phyloP scores from a whole-genome alignment of 2,888 invertebrate genomes.

The Hyles lineata region DNA sequence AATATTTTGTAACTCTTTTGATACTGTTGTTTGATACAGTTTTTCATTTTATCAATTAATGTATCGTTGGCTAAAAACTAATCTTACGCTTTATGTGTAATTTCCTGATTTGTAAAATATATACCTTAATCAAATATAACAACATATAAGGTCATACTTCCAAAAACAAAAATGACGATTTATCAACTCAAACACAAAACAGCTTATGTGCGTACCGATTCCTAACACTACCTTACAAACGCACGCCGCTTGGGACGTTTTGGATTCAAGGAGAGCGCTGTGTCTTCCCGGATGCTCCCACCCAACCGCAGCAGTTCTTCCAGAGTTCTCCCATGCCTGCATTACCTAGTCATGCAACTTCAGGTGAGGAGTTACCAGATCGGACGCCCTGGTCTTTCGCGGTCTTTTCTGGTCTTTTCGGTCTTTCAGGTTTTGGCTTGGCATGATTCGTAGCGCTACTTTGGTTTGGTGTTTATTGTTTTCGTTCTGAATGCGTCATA shows the following conservation, averaged over 20 bases:
- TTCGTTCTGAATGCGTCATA: conserved; percentile 11
- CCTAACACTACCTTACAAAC: conserved; percentile 44
- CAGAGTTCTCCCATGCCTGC: conserved; percentile 75
- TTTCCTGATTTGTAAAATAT: too few species aligned
- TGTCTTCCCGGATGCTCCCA: conserved; percentile 80
- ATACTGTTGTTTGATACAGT: too few species aligned
- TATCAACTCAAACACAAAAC: conserved; percentile 35
- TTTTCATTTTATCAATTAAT: too few species aligned
- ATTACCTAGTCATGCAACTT: conserved; percentile 78
- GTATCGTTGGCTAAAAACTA: too few species aligned
- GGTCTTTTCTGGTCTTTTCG: conserved; percentile 10
- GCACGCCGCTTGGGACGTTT: conserved; percentile 67
- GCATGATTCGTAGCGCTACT: conserved; percentile 36
- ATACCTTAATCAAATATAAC: too few species aligned
- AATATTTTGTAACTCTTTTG: too few species aligned
- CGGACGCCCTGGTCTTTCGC: conserved; percentile 45
- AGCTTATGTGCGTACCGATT: conserved; percentile 38
- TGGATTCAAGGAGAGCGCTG: conserved; percentile 71
- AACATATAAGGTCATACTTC: too few species aligned
- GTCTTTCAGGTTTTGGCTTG: conserved; percentile 31
- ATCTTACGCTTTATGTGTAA: too few species aligned
- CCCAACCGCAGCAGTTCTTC: conserved; percentile 75
- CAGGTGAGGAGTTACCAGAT: conserved; percentile 81
- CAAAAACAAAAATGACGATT: conserved; percentile 35
- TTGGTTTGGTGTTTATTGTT: conserved; percentile 27